A percentile compares a stretch with the other conserved stretches of the same genome.
phyloP scores from a whole-genome alignment of 2,113 vertebrate species.

The Aegithalos caudatus region DNA sequence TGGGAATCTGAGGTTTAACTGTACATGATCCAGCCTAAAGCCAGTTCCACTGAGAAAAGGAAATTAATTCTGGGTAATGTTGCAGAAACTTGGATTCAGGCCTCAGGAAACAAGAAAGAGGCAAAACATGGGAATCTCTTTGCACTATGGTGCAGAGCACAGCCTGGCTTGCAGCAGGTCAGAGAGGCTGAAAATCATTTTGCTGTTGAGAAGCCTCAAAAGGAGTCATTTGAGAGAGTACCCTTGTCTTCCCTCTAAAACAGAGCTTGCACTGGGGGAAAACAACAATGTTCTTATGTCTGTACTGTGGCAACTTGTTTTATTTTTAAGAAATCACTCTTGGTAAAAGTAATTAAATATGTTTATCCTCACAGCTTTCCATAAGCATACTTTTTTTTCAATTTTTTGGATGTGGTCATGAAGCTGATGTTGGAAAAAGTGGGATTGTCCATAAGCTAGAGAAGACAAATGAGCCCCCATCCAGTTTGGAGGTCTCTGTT shows the following conservation, averaged over 20 bases:
- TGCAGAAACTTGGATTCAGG: constrained; percentile 9
- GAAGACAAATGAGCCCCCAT: not conserved
- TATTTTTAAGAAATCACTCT: not conserved
- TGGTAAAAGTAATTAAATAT: not conserved
- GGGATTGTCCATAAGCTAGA: not conserved
- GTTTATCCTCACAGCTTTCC: not conserved
- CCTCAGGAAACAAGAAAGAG: not conserved
- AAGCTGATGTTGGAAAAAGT: not conserved
- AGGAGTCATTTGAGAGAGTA: not conserved
- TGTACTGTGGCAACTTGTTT: not conserved
- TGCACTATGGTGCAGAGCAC: not conserved
- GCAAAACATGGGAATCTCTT: not conserved
- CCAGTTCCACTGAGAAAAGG: not conserved
- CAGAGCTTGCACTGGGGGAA: accelerated
- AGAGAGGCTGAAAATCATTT: not conserved
- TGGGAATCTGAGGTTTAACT: not conserved
- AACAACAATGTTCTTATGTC: not conserved
- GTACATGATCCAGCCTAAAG: not conserved
- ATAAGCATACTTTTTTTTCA: not conserved
- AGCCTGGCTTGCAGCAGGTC: not conserved
- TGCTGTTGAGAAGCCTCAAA: not conserved
- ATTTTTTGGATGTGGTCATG: not conserved
- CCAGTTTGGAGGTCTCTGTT: not conserved
- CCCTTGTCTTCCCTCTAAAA: not conserved
- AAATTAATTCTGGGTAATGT: not conserved